Percentiles rank a stretch among this genome's conserved stretches.
Conservation (phyloP, 1,140 invertebrate genomes). For the Caenorhabditis remanei region DNA sequence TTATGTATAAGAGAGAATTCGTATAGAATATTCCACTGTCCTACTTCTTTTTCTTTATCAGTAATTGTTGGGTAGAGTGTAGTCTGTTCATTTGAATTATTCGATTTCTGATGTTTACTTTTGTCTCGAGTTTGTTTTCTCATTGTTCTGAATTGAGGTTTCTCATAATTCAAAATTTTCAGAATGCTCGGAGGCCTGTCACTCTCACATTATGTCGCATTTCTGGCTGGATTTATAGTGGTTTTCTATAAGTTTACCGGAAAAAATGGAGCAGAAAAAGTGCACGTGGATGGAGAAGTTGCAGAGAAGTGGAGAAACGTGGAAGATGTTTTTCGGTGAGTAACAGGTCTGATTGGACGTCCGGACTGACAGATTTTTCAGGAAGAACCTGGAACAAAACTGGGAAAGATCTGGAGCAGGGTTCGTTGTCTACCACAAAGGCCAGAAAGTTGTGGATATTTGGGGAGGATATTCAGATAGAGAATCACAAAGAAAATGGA, state of each 20-base stretch:
- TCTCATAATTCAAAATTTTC: too few relatives aligned
- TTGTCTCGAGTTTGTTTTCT: too few relatives aligned
- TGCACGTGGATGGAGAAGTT: constrained; percentile 50
- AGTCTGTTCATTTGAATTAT: too few relatives aligned
- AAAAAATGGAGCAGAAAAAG: not conserved
- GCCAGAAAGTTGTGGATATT: constrained; percentile 52
- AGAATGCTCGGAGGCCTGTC: too few relatives aligned
- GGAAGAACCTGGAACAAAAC: constrained; percentile 44
- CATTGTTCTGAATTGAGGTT: too few relatives aligned
- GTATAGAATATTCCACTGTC: too few relatives aligned
- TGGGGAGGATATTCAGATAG: constrained; percentile 63
- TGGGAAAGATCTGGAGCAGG: constrained; percentile 54
- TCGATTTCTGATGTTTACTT: too few relatives aligned
- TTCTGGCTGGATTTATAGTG: not conserved
- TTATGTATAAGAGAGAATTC: too few relatives aligned
- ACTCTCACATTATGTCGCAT: not conserved
- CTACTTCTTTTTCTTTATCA: too few relatives aligned
- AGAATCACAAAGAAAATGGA: constrained; percentile 58
- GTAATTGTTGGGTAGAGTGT: too few relatives aligned
- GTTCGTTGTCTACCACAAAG: constrained; percentile 56
- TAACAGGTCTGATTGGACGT: too few relatives aligned
- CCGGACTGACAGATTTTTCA: not conserved
- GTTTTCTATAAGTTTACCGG: not conserved
- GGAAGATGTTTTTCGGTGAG: constrained; percentile 37
- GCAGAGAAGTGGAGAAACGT: not conserved